A percentile compares a stretch with the other conserved stretches of the same genome.
Conservation (phyloP, 2,113 vertebrate species). For the Eulemur rufifrons region DNA sequence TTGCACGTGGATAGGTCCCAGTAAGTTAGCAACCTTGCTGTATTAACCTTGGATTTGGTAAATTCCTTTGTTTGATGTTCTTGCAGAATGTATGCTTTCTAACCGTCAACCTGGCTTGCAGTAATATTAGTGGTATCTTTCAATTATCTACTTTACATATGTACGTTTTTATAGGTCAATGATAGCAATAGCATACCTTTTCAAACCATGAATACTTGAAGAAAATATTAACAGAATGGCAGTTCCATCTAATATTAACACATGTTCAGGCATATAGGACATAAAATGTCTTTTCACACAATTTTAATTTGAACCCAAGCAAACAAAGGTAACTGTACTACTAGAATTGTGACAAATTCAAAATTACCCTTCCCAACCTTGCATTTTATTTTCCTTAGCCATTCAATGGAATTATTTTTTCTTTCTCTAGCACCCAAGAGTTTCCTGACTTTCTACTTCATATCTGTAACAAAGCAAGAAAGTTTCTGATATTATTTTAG, state of each 20-base stretch:
- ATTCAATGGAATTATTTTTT: not conserved
- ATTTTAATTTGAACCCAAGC: not conserved
- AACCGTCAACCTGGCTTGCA: not conserved
- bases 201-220: not conserved
- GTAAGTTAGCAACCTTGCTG: not conserved
- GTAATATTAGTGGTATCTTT: not conserved
- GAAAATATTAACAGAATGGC: not conserved
- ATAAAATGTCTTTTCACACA: slow-evolving; percentile 2
- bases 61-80: not conserved
- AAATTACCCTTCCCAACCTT: not conserved
- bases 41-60: not conserved
- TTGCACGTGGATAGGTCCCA: not conserved
- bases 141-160: not conserved
- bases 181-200: not conserved
- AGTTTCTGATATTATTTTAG: not conserved
- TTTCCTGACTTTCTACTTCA: not conserved
- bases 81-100: not conserved
- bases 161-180: not conserved
- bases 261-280: not conserved
- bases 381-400: not conserved
- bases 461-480: not conserved
- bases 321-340: not conserved
- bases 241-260: not conserved
- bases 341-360: not conserved
- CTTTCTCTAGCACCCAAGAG: not conserved